These are phyloP conservation scores for Polyommatus iphigenia DNA, from an alignment of 2,888 invertebrate species.

Conservation along the genomic window DNA sequence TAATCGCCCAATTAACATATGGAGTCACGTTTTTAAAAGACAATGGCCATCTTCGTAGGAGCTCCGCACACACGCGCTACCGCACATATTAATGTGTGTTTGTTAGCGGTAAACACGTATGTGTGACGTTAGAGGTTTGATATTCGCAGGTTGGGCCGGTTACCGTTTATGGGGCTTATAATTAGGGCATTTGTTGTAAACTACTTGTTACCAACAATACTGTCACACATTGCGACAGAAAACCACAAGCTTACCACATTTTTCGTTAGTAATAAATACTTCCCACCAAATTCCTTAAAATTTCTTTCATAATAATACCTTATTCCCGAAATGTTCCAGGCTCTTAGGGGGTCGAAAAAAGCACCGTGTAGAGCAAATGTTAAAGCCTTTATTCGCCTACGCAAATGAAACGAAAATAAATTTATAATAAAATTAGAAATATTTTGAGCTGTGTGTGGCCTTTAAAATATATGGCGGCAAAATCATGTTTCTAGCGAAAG, in stretches of 20 bases:
- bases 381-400: no score
- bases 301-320: no score
- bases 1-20: constrained; percentile 80
- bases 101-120: constrained; percentile 79
- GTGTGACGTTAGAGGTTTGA: constrained; percentile 67
- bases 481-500: background rate
- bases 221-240: background rate
- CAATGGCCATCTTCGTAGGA: constrained; percentile 79
- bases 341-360: no score
- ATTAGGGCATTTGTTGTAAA: background rate
- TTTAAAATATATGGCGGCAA: background rate
- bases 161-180: constrained; percentile 23
- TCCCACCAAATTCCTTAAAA: no score
- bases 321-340: background rate
- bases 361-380: no score
- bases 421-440: background rate
- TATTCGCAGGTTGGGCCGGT: constrained; percentile 57
- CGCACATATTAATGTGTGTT: constrained; percentile 80
- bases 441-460: background rate
- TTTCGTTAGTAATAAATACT: no score
- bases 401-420: background rate
- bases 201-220: background rate
- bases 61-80: constrained; percentile 75
- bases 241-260: background rate
- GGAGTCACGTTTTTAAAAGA: constrained; percentile 78